Base-by-base conservation (phyloP, 2,888 invertebrate species). In the Aphodius sticticus region DNA sequence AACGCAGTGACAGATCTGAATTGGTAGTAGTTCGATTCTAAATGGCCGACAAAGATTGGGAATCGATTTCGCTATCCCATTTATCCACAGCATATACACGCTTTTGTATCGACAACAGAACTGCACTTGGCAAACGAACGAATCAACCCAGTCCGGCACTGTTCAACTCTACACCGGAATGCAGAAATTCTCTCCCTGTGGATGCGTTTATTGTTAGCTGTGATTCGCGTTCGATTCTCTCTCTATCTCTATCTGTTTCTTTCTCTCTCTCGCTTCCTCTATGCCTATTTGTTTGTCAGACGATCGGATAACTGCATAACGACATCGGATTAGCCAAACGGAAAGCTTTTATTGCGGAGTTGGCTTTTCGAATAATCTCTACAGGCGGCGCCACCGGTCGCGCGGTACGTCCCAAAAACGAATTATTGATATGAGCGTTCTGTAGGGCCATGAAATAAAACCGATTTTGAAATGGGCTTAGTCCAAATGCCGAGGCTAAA, bases 221-320 rank as follows among this genome's bases (percentile, higher is more conserved):
- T 53, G 53, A 53, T 53, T 53, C 53, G 53, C 0, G 12, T 53
- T 53, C 53, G 53, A 53, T 53, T 53, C 53, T 53, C 53, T 53
- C 53, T 7, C 53, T 7, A 5, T 53, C 53, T 53, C 53, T 53
- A 2, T 2, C 53, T 53, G 9, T 53, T 53, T 7, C 53, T 9
- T 12, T 53, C 6, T 53, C 12, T 53, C 53, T 53, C 7, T 53
- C 53, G 7, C 9, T 53, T 5, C 0, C 53, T 53, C 53, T 53
- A 12, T 12, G 53, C 53, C 53, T 53, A 53, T 53, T 53, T 53
- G 53, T 53, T 53, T 53, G 53, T 53, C 53, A 53, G 53, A 53
- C 53, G 53, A 53, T 53, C 53, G 53, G 53, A 53, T 53, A 53
- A 53, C 53, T 53, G 53, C 53, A 53, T 53, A 53, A 53, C 53